Evolutionary conservation across 2,888 invertebrate genomes (phyloP).

Genomic region (Leptogaster cylindrica): DNA sequence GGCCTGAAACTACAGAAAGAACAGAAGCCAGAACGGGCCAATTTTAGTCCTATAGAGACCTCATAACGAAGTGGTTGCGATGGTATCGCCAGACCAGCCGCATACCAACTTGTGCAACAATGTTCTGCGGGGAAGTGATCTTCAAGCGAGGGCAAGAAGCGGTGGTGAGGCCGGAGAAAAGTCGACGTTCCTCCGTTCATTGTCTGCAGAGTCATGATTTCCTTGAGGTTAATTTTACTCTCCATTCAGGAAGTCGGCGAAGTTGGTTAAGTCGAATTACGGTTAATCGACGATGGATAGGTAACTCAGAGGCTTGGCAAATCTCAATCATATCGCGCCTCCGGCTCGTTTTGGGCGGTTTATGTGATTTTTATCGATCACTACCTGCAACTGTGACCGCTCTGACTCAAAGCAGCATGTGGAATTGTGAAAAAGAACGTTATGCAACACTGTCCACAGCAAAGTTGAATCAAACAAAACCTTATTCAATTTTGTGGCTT

Average conservation of each 20-base stretch:
- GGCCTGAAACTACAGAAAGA: not conserved
- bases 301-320: not conserved
- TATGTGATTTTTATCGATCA: not conserved
- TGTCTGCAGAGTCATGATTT: slow-evolving; percentile 3
- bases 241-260: slow-evolving; percentile 9
- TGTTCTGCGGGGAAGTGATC: too few species aligned
- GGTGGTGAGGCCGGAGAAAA: not conserved
- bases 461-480: not conserved
- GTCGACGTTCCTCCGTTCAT: not conserved
- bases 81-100: not conserved
- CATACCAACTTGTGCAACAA: not conserved
- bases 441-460: not conserved
- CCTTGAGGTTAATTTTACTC: not conserved
- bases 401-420: not conserved
- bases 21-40: not conserved
- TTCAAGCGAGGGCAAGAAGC: not conserved
- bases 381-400: not conserved
- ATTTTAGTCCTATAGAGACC: not conserved
- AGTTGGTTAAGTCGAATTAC: slow-evolving; percentile 7
- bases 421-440: too few species aligned
- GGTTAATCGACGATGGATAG: not conserved
- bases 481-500: not conserved
- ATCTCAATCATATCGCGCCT: not conserved
- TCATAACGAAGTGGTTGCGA: not conserved
- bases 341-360: not conserved